These are phyloP conservation scores for Lumbricus terrestris DNA, from an alignment of 2,888 invertebrate genomes.

Conservation along the genomic window DNA sequence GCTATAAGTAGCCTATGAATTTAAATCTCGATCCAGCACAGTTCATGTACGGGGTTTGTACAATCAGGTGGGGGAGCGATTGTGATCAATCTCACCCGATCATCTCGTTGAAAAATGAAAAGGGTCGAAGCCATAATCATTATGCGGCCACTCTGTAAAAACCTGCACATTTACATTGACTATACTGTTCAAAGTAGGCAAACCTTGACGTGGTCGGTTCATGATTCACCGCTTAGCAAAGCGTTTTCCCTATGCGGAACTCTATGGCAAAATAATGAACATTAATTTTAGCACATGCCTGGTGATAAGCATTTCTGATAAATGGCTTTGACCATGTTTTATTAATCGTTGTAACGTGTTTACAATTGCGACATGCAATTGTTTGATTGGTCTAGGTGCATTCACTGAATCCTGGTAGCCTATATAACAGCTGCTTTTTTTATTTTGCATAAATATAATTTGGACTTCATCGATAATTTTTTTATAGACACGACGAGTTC, in stretches of 20 bases:
- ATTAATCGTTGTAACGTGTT: background rate
- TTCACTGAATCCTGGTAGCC: background rate
- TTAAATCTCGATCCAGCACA: no score
- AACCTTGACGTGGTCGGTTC: background rate
- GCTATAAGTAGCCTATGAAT: no score
- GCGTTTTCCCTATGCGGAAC: background rate
- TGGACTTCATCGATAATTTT: no score
- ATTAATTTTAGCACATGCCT: background rate
- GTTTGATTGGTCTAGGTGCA: background rate
- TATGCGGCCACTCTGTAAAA: no score
- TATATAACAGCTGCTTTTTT: background rate
- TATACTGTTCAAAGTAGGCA: background rate
- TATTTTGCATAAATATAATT: background rate
- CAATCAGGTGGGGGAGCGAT: no score
- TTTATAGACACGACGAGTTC: no score
- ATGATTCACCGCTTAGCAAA: background rate
- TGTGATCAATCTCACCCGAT: no score
- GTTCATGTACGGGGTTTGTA: no score
- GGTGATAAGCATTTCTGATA: background rate
- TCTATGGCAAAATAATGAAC: background rate
- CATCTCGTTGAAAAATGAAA: no score
- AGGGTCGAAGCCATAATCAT: no score
- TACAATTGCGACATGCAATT: background rate
- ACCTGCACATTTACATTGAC: background rate
- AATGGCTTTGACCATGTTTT: background rate